These are phyloP conservation scores for Drosophila santomea DNA, from an alignment of 1,140 invertebrate species.

Conservation along the genomic window DNA sequence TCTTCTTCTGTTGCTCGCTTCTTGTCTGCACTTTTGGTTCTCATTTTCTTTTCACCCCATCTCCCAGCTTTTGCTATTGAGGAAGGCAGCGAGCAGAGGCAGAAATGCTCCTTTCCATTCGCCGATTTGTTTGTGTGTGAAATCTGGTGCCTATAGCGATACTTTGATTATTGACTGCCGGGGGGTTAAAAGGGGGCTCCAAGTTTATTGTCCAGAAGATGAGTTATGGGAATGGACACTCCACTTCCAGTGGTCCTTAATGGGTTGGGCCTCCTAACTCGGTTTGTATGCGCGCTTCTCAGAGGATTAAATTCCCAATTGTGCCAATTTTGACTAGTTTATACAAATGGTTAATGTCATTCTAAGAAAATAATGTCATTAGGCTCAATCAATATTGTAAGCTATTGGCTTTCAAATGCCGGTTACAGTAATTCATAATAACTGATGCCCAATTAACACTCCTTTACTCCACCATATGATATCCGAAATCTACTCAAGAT, in stretches of 20 bases:
- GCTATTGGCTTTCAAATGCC: not conserved
- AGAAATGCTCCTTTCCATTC: conserved; percentile 5
- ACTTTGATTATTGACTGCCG: conserved; percentile 48
- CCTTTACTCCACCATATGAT: not conserved
- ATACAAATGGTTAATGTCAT: no score
- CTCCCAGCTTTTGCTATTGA: conserved; percentile 32
- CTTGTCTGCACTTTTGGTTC: conserved; percentile 60
- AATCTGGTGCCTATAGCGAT: conserved; percentile 48
- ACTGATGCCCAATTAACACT: not conserved
- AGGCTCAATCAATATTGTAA: no score
- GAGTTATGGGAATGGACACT: conserved; percentile 18
- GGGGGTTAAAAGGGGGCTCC: conserved; percentile 5
- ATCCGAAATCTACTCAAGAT: not conserved
- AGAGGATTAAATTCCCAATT: conserved; percentile 1
- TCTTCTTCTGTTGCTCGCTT: conserved; percentile 66
- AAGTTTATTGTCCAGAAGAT: conserved; percentile 30
- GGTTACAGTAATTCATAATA: not conserved
- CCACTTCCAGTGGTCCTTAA: not conserved
- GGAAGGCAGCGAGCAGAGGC: conserved; percentile 15
- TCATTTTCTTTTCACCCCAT: conserved; percentile 33
- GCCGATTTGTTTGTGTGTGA: conserved; percentile 41
- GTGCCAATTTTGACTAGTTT: no score
- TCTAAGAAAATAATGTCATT: no score
- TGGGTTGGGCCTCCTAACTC: not conserved
- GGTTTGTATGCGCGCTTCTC: not conserved